Conservation (phyloP, 1,140 invertebrate species). For the Drosophila yakuba region DNA sequence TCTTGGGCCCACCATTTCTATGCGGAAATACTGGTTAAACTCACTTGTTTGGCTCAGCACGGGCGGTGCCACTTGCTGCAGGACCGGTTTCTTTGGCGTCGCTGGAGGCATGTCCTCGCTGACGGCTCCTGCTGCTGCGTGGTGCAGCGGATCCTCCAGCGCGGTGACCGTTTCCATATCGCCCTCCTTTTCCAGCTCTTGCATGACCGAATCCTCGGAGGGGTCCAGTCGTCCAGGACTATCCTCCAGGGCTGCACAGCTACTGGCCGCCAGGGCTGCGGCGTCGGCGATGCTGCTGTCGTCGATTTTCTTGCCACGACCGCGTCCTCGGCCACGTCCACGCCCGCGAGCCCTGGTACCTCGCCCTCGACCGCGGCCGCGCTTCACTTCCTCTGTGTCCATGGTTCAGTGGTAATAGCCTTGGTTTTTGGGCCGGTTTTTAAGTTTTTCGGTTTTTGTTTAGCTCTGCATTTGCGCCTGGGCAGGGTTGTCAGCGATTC, state of each 20-base stretch:
- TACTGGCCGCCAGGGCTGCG: conserved; percentile 24
- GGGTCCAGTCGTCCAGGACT: conserved; percentile 58
- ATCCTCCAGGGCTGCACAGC: conserved; percentile 52
- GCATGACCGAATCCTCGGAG: conserved; percentile 52
- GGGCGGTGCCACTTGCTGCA: conserved; percentile 50
- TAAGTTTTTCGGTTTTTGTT: conserved; percentile 26
- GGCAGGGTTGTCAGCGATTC: conserved; percentile 6
- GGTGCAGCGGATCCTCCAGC: conserved; percentile 27
- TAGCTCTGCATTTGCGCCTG: conserved; percentile 15
- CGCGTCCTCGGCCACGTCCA: conserved; percentile 89
- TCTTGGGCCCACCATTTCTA: background rate
- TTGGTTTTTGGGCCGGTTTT: conserved; percentile 2
- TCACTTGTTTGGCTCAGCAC: conserved; percentile 64
- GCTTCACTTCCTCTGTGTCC: conserved; percentile 85
- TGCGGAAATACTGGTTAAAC: background rate
- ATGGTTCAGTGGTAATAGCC: conserved; percentile 29
- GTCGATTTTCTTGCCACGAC: conserved; percentile 89
- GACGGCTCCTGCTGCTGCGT: background rate
- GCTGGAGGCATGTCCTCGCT: conserved; percentile 33
- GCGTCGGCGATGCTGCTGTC: conserved; percentile 87
- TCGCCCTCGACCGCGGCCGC: conserved; percentile 87
- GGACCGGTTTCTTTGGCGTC: conserved; percentile 22
- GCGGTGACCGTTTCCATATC: conserved; percentile 48
- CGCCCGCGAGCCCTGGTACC: conserved; percentile 86
- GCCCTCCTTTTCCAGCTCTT: conserved; percentile 58